phyloP scores from a whole-genome alignment of 2,113 vertebrate species.

The Tiliqua scincoides region DNA sequence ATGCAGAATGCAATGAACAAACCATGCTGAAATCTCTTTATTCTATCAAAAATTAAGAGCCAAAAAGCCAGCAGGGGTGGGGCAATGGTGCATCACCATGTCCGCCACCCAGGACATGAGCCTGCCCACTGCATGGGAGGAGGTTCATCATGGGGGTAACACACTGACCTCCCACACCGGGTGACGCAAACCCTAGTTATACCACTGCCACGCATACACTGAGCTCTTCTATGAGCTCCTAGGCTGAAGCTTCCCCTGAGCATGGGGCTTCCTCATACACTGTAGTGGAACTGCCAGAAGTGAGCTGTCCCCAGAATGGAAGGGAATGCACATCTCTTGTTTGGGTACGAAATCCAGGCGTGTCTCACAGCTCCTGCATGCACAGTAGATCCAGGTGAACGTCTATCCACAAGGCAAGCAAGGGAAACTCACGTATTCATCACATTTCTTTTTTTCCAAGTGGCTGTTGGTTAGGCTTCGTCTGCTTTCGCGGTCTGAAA shows the following conservation, averaged over 20 bases:
- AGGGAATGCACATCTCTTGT: neutral
- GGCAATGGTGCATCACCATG: too few species aligned
- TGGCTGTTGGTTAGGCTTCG: conserved; percentile 81
- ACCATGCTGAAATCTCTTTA: too few species aligned
- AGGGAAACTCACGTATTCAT: conserved; percentile 78
- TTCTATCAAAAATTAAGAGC: too few species aligned
- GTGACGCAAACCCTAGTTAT: too few species aligned
- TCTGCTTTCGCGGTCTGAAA: conserved; percentile 82
- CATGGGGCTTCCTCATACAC: neutral
- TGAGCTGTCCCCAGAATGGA: neutral
- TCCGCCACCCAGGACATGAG: too few species aligned
- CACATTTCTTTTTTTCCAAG: conserved; percentile 81
- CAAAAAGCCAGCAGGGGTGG: too few species aligned
- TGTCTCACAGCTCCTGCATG: neutral
- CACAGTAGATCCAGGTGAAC: neutral
- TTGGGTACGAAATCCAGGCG: neutral
- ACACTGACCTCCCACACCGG: too few species aligned
- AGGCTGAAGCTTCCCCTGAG: too few species aligned
- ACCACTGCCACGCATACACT: neutral
- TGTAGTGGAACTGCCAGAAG: neutral
- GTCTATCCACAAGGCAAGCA: neutral
- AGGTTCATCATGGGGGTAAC: too few species aligned
- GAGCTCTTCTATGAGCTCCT: neutral
- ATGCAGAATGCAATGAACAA: too few species aligned
- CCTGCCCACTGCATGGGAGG: too few species aligned